These are phyloP conservation scores for Nibea coibor DNA, from an alignment of 2,113 vertebrate genomes.

Conservation along the genomic window DNA sequence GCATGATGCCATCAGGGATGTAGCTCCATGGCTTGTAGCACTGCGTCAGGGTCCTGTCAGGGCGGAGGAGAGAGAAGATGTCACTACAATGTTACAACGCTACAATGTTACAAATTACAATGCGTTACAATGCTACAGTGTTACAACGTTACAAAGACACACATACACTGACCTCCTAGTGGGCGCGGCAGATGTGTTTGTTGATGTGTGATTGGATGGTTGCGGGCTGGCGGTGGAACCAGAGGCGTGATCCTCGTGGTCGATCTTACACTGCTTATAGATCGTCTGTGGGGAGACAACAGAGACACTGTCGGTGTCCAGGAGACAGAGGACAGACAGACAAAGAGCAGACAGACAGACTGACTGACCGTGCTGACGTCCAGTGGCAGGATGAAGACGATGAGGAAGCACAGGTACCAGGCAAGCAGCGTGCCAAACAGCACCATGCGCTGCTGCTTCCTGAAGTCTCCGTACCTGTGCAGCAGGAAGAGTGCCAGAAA, in stretches of 20 bases:
- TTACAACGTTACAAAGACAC: too few relatives aligned
- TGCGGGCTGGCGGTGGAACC: slow-evolving; percentile 30
- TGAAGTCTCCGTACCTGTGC: slow-evolving; percentile 97
- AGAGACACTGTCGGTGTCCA: neutral
- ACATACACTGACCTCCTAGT: slow-evolving; percentile 68
- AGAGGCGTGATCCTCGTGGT: slow-evolving; percentile 61
- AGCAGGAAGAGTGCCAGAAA: slow-evolving; percentile 96
- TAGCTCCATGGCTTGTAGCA: slow-evolving; percentile 98
- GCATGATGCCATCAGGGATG: slow-evolving; percentile 96
- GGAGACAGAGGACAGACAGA: neutral
- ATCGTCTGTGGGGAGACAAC: slow-evolving; percentile 77
- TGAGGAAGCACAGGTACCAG: slow-evolving; percentile 99
- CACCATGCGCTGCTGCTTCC: slow-evolving; percentile 96
- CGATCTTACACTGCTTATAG: slow-evolving; percentile 83
- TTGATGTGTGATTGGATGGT: slow-evolving; percentile 66
- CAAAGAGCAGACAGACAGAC: slow-evolving; percentile 54
- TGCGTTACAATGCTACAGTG: too few relatives aligned
- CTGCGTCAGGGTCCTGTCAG: slow-evolving; percentile 51
- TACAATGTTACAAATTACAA: too few relatives aligned
- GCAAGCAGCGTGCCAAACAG: slow-evolving; percentile 94
- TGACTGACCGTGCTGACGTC: slow-evolving; percentile 96
- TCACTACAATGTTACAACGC: too few relatives aligned
- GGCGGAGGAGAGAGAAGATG: too few relatives aligned
- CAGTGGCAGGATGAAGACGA: slow-evolving; percentile 95
- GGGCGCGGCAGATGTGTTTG: slow-evolving; percentile 66